Conservation (phyloP, 2,888 invertebrate genomes). For the Linnaemya vulpina region DNA sequence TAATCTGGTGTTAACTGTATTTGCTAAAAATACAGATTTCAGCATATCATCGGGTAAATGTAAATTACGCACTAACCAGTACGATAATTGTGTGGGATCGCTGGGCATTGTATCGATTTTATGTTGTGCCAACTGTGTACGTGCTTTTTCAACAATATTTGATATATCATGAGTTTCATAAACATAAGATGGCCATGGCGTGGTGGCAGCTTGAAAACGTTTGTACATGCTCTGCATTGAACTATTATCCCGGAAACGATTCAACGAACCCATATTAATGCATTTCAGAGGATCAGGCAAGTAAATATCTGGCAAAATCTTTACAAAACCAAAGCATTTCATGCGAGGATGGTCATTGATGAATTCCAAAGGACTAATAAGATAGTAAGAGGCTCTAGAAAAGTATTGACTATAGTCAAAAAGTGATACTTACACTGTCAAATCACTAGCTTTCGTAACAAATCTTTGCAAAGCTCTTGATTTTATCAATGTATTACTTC, state of each 20-base stretch:
- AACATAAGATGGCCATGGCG: slow-evolving; percentile 87
- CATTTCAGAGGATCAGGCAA: slow-evolving; percentile 85
- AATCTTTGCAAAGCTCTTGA: slow-evolving; percentile 91
- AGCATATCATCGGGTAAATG: slow-evolving; percentile 87
- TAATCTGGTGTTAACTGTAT: slow-evolving; percentile 88
- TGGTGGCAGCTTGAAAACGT: slow-evolving; percentile 84
- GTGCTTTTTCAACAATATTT: slow-evolving; percentile 82
- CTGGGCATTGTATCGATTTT: slow-evolving; percentile 85
- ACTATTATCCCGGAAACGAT: slow-evolving; percentile 82
- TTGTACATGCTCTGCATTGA: slow-evolving; percentile 79
- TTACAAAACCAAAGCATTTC: slow-evolving; percentile 85
- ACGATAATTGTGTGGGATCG: slow-evolving; percentile 89
- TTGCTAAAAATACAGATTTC: slow-evolving; percentile 86
- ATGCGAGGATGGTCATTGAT: slow-evolving; percentile 79
- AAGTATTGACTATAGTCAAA: neutral
- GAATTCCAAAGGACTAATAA: slow-evolving; percentile 77
- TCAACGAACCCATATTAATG: slow-evolving; percentile 83
- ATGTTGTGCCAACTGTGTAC: slow-evolving; percentile 79
- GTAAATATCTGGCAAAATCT: slow-evolving; percentile 87
- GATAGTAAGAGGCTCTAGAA: neutral
- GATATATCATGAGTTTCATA: slow-evolving; percentile 86
- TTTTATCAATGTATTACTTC: slow-evolving; percentile 85
- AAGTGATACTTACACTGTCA: slow-evolving; percentile 76
- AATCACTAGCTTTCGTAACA: slow-evolving; percentile 79
- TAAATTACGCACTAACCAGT: slow-evolving; percentile 91